phyloP scores from a whole-genome alignment of 2,113 vertebrate genomes.

The Oreotrochilus melanogaster region DNA sequence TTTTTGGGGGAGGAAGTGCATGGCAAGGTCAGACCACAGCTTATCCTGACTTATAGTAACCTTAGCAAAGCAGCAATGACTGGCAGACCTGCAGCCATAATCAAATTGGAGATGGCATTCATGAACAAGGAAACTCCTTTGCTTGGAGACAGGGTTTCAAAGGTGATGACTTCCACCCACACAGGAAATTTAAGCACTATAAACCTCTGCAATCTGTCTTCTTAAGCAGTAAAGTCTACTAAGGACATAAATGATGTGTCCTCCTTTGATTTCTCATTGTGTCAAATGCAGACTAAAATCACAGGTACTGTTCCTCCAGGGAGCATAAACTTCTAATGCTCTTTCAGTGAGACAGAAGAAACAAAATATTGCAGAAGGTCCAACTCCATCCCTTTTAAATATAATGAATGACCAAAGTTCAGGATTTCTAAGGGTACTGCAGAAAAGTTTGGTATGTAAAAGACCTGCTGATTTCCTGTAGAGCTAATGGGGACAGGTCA shows the following conservation, averaged over 20 bases:
- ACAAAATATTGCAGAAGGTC: neutral
- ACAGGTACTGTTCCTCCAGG: neutral
- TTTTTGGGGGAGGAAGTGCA: neutral
- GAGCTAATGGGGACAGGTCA: neutral
- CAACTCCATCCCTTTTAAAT: neutral
- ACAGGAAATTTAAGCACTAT: neutral
- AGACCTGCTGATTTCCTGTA: neutral
- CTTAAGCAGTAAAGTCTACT: neutral
- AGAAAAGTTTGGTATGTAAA: neutral
- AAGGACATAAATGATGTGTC: neutral
- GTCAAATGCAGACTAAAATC: neutral
- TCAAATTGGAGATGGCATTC: neutral
- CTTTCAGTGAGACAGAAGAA: neutral
- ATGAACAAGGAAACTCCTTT: neutral
- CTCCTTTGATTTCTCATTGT: neutral
- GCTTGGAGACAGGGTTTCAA: neutral
- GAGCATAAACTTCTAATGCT: rapidly evolving
- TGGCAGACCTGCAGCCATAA: neutral
- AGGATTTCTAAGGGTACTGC: neutral
- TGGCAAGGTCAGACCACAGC: neutral
- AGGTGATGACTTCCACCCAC: neutral
- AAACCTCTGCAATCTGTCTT: neutral
- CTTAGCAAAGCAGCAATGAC: neutral
- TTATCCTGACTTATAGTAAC: neutral
- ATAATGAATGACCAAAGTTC: neutral